Percentiles rank a stretch among this genome's conserved stretches.
phyloP scores from a whole-genome alignment of 30 jellyfish, hydroid and myxozoan genomes.

The Sanderia malayensis region DNA sequence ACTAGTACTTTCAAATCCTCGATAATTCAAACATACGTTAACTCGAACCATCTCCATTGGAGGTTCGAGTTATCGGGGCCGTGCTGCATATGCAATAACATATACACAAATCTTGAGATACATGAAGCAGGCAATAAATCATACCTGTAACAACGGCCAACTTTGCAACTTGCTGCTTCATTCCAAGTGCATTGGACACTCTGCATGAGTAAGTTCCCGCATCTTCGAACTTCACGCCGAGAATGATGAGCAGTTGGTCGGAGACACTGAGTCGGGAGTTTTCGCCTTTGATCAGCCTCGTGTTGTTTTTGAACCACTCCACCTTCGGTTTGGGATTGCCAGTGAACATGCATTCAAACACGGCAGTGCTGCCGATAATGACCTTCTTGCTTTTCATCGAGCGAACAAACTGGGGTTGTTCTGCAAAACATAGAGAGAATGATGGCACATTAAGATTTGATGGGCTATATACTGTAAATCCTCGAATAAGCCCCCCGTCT shows the following conservation, averaged over 20 bases:
- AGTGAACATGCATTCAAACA: constrained; percentile 90
- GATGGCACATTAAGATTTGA: too few species aligned
- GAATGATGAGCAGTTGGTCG: constrained; percentile 76
- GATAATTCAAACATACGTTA: too few species aligned
- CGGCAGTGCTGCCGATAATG: constrained; percentile 78
- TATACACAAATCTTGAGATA: too few species aligned
- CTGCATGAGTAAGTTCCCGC: constrained; percentile 86
- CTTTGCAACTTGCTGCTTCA: constrained; percentile 75
- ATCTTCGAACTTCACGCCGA: constrained; percentile 55
- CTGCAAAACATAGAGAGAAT: too few species aligned
- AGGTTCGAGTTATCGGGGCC: too few species aligned
- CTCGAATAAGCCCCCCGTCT: too few species aligned
- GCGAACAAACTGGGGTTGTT: constrained; percentile 85
- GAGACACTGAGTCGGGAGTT: constrained; percentile 50
- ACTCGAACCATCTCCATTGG: too few species aligned
- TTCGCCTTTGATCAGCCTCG: constrained; percentile 34
- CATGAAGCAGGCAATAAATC: too few species aligned
- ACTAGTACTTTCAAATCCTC: too few species aligned
- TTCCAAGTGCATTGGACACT: constrained; percentile 87
- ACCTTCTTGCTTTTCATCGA: constrained; percentile 91
- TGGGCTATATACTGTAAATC: too few species aligned
- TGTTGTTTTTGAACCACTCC: constrained; percentile 79
- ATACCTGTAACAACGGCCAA: constrained; percentile 65
- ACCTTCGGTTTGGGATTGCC: constrained; percentile 94
- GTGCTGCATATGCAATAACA: too few species aligned